Evolutionary conservation across 2,888 invertebrate species (phyloP).

Genomic region (Mythimna lalbum): DNA sequence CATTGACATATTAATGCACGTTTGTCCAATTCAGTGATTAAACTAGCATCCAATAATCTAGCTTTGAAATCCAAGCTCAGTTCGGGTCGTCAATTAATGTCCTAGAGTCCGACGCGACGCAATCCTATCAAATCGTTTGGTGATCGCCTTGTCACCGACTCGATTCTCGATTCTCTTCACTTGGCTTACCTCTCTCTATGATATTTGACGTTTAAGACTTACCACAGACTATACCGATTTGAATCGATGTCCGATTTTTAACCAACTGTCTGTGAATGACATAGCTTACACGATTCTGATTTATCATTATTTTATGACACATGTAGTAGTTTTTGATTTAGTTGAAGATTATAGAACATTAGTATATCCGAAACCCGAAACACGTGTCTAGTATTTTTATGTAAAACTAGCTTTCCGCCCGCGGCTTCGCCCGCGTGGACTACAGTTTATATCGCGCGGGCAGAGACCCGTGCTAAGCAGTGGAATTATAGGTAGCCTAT

Average conservation of each 20-base stretch:
- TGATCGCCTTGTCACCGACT: neutral
- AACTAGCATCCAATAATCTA: neutral
- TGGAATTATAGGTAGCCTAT: too few species aligned
- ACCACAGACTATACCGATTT: neutral
- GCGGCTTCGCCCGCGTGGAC: too few species aligned
- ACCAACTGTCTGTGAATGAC: neutral
- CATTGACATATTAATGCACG: neutral
- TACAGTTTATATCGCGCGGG: too few species aligned
- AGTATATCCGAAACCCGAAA: too few species aligned
- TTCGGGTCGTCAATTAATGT: conserved; percentile 8
- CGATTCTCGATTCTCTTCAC: conserved; percentile 3
- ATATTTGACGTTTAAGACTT: neutral
- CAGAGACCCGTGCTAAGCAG: too few species aligned
- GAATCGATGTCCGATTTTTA: neutral
- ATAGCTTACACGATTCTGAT: neutral
- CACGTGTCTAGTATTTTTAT: too few species aligned
- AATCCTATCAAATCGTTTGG: conserved; percentile 4
- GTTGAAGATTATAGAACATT: too few species aligned
- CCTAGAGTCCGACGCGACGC: neutral
- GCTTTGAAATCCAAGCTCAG: conserved; percentile 4
- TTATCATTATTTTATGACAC: too few species aligned
- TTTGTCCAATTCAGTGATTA: neutral
- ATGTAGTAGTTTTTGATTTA: too few species aligned
- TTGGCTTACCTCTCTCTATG: neutral
- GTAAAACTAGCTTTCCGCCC: too few species aligned